Evolutionary conservation across 2,888 invertebrate species (phyloP).

Genomic region (Coremacera marginata): DNA sequence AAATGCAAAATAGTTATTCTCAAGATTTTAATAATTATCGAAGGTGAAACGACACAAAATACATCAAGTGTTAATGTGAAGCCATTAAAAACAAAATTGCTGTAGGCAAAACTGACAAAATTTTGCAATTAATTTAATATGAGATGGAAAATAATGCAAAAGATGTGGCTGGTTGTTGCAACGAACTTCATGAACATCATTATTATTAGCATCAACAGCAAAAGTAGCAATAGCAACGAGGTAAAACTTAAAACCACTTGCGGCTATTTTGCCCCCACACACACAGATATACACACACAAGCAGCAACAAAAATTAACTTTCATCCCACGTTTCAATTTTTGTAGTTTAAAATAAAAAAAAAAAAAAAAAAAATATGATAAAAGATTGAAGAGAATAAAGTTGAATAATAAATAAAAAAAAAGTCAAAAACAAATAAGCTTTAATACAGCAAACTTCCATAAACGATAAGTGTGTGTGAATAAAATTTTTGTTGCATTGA

Average conservation of each 20-base stretch:
- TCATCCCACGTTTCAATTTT: constrained; percentile 16
- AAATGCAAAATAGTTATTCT: too few relatives aligned
- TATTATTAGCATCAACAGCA: not conserved
- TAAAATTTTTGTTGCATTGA: too few relatives aligned
- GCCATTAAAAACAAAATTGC: not conserved
- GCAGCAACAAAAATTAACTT: constrained; percentile 12
- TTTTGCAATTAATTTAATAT: not conserved
- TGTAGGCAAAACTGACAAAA: not conserved
- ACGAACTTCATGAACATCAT: not conserved
- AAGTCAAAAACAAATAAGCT: not conserved
- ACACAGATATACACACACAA: not conserved
- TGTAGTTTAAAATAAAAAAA: not conserved
- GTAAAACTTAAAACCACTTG: not conserved
- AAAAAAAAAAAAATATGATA: not conserved
- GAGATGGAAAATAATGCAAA: not conserved
- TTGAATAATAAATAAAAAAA: not conserved
- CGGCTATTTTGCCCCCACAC: constrained; percentile 12
- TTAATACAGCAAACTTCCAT: not conserved
- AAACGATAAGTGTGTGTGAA: too few relatives aligned
- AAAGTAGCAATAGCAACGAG: not conserved
- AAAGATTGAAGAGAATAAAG: not conserved
- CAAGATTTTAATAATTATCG: too few relatives aligned
- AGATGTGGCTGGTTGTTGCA: not conserved
- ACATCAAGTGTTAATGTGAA: not conserved
- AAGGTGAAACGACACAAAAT: not conserved